Evolutionary conservation across 2,888 invertebrate genomes (phyloP).

Genomic region (Cosmia trapezina): DNA sequence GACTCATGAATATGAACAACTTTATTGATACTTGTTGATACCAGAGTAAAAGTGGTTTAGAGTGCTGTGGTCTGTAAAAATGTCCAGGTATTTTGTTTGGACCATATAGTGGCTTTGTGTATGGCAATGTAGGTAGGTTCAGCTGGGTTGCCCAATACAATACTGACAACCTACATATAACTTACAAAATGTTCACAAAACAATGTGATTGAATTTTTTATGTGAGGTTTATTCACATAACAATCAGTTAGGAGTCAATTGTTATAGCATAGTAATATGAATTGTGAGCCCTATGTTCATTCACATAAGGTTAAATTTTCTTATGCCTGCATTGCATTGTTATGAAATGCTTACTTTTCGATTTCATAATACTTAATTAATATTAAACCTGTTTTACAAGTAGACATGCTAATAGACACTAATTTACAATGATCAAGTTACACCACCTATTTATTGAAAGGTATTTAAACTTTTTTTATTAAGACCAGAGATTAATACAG

Average conservation of each 20-base stretch:
- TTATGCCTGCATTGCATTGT: background rate
- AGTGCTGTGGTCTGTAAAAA: too few relatives aligned
- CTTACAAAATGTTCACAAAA: background rate
- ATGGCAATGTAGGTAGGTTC: background rate
- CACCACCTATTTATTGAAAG: background rate
- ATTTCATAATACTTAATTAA: background rate
- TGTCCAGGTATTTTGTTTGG: background rate
- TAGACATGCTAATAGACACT: background rate
- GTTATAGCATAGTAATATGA: background rate
- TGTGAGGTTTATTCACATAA: background rate
- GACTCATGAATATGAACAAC: too few relatives aligned
- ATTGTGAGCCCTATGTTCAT: background rate
- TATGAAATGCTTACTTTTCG: slow-evolving; percentile 10
- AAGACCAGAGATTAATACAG: too few relatives aligned
- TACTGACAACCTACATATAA: background rate
- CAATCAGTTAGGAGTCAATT: background rate
- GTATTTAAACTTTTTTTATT: too few relatives aligned
- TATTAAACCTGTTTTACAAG: background rate
- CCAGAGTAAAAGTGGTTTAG: too few relatives aligned
- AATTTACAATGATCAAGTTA: background rate
- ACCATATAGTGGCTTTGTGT: background rate
- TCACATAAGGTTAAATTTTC: background rate
- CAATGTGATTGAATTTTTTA: background rate
- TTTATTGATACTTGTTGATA: too few relatives aligned
- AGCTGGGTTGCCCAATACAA: background rate